Evolutionary conservation across 1,140 invertebrate species (phyloP).

Genomic region (Drosophila sturtevanti): DNA sequence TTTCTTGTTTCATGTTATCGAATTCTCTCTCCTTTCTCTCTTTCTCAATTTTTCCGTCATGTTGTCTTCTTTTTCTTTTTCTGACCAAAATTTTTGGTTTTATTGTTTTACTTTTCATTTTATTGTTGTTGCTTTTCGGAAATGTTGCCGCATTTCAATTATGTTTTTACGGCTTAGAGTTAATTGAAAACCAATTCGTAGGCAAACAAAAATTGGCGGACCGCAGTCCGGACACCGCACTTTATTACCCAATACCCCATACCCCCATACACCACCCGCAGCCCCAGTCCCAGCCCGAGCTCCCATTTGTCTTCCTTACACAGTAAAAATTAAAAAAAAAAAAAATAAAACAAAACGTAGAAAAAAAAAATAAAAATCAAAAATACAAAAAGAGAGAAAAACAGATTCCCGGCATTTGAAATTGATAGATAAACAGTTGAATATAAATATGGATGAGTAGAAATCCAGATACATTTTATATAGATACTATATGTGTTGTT

Average conservation of each 20-base stretch:
- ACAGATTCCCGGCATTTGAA: constrained; percentile 54
- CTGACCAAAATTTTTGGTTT: neutral
- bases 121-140: constrained; percentile 2
- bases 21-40: neutral
- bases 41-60: neutral
- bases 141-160: constrained; percentile 49
- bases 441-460: constrained; percentile 18
- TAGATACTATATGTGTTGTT: constrained; percentile 7
- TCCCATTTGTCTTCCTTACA: neutral
- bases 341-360: neutral
- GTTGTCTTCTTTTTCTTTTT: neutral
- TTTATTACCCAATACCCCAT: neutral
- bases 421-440: constrained; percentile 66
- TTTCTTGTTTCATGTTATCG: too few relatives aligned
- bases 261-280: neutral
- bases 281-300: too few relatives aligned
- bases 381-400: constrained; percentile 3
- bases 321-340: constrained; percentile 13
- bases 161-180: constrained; percentile 67
- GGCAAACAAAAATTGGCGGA: constrained; percentile 57
- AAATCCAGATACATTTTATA: constrained; percentile 15
- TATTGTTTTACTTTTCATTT: constrained; percentile 9
- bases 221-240: constrained; percentile 1
- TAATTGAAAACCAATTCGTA: constrained; percentile 75
- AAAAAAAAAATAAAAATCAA: constrained; percentile 12